A percentile compares a stretch with the other conserved stretches of the same genome.
phyloP scores from a whole-genome alignment of 1,140 invertebrate species.

The Agrilus planipennis region DNA sequence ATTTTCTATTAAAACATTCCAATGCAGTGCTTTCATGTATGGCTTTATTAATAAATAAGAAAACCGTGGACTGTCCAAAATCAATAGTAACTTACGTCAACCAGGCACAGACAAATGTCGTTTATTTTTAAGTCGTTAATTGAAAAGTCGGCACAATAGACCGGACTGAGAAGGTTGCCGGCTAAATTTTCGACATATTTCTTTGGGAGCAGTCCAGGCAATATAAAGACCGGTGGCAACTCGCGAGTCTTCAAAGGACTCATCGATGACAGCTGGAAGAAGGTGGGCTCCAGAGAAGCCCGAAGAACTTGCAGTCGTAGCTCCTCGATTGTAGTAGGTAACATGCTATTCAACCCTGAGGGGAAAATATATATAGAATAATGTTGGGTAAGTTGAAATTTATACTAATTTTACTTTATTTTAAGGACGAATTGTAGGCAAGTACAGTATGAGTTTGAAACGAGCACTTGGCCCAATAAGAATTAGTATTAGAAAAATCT shows the following conservation, averaged over 20 bases:
- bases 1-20: constrained; percentile 25
- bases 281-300: constrained; percentile 19
- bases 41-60: too few species aligned
- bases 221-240: constrained; percentile 29
- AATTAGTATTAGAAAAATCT: too few species aligned
- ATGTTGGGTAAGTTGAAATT: background rate
- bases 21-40: background rate
- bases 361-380: constrained; percentile 3
- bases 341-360: constrained; percentile 23
- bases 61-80: too few species aligned
- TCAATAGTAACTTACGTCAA: too few species aligned
- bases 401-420: background rate
- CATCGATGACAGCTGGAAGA: constrained; percentile 25
- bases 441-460: background rate
- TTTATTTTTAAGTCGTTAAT: too few species aligned
- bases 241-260: constrained; percentile 27
- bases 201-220: constrained; percentile 26
- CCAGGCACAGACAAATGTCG: too few species aligned
- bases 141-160: constrained; percentile 24
- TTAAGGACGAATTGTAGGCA: background rate
- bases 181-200: constrained; percentile 20
- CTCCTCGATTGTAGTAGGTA: constrained; percentile 20
- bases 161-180: constrained; percentile 23
- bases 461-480: background rate
- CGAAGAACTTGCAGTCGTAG: constrained; percentile 14